phyloP scores from a whole-genome alignment of 2,797 vertebrate genomes.

The Coluber constrictor region DNA sequence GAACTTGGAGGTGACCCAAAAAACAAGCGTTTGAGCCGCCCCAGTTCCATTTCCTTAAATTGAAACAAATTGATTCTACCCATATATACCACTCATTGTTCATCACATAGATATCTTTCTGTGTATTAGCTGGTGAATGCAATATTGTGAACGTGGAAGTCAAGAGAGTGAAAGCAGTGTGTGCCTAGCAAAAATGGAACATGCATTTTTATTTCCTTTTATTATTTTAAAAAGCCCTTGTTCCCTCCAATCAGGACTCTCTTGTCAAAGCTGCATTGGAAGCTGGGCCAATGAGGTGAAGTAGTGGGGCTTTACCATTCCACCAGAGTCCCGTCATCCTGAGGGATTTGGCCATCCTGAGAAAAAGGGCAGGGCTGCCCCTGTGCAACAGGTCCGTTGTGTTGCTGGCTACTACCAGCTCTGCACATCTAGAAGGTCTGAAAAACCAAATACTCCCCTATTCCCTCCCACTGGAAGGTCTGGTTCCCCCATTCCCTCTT shows the following conservation, averaged over 20 bases:
- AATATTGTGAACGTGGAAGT: constrained; percentile 8
- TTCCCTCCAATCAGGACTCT: not conserved
- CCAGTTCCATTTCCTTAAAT: not conserved
- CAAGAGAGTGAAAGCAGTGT: not conserved
- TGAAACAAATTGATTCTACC: not conserved
- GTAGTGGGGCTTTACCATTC: not conserved
- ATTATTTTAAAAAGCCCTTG: not conserved
- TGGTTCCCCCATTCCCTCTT: not conserved
- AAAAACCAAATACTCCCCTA: not conserved
- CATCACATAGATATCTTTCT: not conserved
- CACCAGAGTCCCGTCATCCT: not conserved
- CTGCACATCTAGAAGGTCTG: not conserved
- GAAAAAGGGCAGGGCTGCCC: not conserved
- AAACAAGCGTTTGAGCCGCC: not conserved
- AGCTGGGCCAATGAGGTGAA: not conserved
- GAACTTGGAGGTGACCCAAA: constrained; percentile 18
- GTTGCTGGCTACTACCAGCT: not conserved
- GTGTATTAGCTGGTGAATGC: not conserved
- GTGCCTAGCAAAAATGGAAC: not conserved
- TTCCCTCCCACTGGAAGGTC: not conserved
- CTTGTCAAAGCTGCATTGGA: not conserved
- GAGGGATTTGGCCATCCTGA: not conserved
- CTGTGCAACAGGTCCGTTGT: not conserved
- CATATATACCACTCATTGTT: not conserved
- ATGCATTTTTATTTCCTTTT: not conserved